Evolutionary conservation across 2,797 vertebrate genomes (phyloP).

Genomic region (Rhabdophis nuchalis): DNA sequence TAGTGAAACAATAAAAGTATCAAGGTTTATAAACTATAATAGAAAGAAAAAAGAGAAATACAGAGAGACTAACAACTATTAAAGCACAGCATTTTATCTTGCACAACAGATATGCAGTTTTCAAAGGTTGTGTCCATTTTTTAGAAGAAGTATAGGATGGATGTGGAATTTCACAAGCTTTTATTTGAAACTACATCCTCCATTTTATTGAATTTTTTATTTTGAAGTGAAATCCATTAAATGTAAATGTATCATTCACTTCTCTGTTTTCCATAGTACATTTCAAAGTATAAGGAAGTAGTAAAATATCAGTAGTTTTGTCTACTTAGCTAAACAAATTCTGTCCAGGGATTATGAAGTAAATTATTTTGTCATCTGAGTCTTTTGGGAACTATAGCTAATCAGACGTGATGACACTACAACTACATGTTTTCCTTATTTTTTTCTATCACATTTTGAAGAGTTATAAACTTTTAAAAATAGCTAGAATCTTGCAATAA

Average conservation of each 20-base stretch:
- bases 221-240: constrained; percentile 47
- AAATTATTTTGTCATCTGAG: background rate
- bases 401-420: background rate
- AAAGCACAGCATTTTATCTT: constrained; percentile 50
- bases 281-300: background rate
- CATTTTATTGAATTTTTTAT: constrained; percentile 46
- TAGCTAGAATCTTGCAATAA: background rate
- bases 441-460: background rate
- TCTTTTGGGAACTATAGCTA: background rate
- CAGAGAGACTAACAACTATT: constrained; percentile 34
- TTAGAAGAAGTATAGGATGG: constrained; percentile 50
- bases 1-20: background rate
- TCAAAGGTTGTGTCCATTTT: constrained; percentile 60
- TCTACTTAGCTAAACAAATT: background rate
- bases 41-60: background rate
- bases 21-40: background rate
- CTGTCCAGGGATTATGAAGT: background rate
- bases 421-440: background rate
- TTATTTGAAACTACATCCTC: constrained; percentile 52
- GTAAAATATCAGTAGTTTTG: background rate
- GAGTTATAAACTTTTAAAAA: background rate
- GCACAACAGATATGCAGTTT: constrained; percentile 40
- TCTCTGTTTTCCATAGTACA: constrained; percentile 3
- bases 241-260: constrained; percentile 43
- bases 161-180: constrained; percentile 59